Conservation (phyloP, 2,113 vertebrate genomes). For the Oxyruncus cristatus region DNA sequence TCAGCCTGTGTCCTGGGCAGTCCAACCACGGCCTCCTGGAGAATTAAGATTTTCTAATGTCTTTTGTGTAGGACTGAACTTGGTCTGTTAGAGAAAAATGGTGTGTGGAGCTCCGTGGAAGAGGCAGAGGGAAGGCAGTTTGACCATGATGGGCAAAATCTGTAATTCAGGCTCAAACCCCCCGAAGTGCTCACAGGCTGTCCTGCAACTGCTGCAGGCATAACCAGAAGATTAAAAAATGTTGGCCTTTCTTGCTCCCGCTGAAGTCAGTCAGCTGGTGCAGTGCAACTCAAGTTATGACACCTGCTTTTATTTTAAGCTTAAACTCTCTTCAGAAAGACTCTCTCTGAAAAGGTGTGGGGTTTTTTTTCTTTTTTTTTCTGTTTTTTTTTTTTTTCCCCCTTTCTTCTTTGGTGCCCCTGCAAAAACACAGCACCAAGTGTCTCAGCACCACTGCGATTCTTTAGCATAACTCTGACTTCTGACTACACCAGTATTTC, state of each 20-base stretch:
- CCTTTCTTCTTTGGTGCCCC: background rate
- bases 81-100: background rate
- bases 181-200: background rate
- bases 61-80: background rate
- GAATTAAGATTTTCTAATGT: background rate
- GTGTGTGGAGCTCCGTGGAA: background rate
- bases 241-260: background rate
- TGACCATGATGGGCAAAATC: background rate
- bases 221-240: background rate
- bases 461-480: background rate
- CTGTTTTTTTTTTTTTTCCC: fast-evolving
- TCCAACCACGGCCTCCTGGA: background rate
- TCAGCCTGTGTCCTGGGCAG: background rate
- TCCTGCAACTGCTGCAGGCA: background rate
- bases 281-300: background rate
- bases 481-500: background rate
- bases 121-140: background rate
- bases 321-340: background rate
- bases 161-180: background rate
- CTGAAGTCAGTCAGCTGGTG: background rate
- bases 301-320: background rate
- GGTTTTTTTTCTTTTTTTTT: background rate
- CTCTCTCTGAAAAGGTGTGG: background rate
- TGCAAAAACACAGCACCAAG: background rate
- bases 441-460: background rate